These are phyloP conservation scores for Puma concolor DNA, from an alignment of 2,113 vertebrate genomes.

Conservation along the genomic window DNA sequence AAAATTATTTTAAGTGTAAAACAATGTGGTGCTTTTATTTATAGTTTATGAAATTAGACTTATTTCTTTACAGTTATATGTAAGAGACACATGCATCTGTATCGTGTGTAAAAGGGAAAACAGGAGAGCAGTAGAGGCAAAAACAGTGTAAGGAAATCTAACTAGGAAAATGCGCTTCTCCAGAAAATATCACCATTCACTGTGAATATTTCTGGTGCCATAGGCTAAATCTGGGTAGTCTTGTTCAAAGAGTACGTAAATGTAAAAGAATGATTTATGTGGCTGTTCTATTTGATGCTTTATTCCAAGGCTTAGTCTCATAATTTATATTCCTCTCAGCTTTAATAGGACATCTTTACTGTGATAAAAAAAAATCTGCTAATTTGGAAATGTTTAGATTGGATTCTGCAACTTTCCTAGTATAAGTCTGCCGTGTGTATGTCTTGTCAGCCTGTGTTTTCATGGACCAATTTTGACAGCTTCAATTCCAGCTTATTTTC, in stretches of 20 bases:
- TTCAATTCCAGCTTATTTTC: not conserved
- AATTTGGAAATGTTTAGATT: not conserved
- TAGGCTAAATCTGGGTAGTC: not conserved
- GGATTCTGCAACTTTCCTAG: not conserved
- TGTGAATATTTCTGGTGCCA: not conserved
- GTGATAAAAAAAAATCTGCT: not conserved
- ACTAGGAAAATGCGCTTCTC: not conserved
- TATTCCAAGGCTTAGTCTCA: not conserved
- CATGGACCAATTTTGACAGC: not conserved
- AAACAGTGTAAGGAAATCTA: not conserved
- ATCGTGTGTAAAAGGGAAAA: not conserved
- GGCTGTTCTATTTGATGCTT: not conserved
- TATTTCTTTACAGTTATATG: not conserved
- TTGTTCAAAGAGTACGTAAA: slow-evolving; percentile 31
- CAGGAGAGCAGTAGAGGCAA: not conserved
- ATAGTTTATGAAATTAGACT: not conserved
- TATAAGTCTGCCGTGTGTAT: not conserved
- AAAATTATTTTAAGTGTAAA: not conserved
- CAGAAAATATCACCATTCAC: not conserved
- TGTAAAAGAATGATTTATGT: slow-evolving; percentile 37
- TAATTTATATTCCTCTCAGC: not conserved
- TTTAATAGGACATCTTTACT: not conserved
- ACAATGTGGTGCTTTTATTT: not conserved
- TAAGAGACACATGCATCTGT: not conserved
- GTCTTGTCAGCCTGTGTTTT: not conserved